Conservation (phyloP, 92 coral and sea anemone genomes). For the Actinostola sp. region DNA sequence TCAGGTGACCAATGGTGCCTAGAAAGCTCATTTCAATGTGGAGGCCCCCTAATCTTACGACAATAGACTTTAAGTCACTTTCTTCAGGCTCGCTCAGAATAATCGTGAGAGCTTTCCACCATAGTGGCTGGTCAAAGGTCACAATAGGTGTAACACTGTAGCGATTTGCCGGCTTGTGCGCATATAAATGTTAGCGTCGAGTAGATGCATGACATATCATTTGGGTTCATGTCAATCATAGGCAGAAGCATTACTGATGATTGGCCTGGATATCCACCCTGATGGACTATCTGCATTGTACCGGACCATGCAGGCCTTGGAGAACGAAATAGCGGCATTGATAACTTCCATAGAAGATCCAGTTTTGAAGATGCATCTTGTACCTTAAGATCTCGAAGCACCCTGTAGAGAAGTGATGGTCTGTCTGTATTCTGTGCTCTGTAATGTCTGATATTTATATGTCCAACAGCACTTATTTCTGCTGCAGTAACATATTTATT, state of each 20-base stretch:
- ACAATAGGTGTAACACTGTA: conserved; percentile 30
- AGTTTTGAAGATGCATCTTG: conserved; percentile 26
- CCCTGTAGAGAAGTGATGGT: conserved; percentile 4
- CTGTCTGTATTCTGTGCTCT: conserved; percentile 23
- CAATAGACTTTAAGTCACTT: too few species aligned
- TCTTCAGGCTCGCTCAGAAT: too few species aligned
- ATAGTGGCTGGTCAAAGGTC: conserved; percentile 64
- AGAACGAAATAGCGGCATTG: conserved; percentile 23
- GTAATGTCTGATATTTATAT: conserved; percentile 26
- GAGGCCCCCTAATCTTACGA: too few species aligned
- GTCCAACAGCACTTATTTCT: conserved; percentile 35
- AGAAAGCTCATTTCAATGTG: too few species aligned
- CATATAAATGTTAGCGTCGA: conserved; percentile 39
- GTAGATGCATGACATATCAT: conserved; percentile 51
- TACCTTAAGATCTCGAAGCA: conserved; percentile 3
- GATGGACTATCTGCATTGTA: conserved; percentile 41
- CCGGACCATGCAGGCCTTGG: too few species aligned
- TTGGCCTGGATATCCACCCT: conserved; percentile 41
- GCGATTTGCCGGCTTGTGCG: conserved; percentile 46
- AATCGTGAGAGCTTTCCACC: conserved; percentile 55
- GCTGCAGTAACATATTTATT: conserved; percentile 29
- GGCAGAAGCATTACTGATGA: conserved; percentile 53
- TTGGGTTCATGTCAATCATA: conserved; percentile 54
- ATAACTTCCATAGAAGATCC: conserved; percentile 39
- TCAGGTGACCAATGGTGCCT: conserved; percentile 44